Evolutionary conservation across 2,888 invertebrate genomes (phyloP), one percentile per base, ranked within the genome.

Genomic region (Amiota minor): DNA sequence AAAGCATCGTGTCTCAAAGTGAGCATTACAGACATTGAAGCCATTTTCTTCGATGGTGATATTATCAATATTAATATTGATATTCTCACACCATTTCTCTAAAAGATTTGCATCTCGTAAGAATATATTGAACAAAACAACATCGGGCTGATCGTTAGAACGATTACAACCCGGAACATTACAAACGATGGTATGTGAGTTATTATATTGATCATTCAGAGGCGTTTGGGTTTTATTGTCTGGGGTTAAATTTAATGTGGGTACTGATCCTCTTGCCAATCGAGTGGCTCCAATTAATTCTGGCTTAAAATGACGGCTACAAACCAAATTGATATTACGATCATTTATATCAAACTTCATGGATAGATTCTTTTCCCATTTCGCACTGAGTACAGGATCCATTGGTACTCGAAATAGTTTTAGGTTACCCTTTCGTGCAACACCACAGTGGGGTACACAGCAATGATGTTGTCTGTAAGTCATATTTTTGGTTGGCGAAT

Each of bases 51-150:
- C 72, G n/a, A 35, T 35, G 11, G 62, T 45, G 14, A 45, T 10
- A 62, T 78, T 78, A 20, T 80, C 78, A 1, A 79, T 79, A 75
- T 81, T 80, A 35, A 81, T 78, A 78, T 81, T 80, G 20, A 81
- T 71, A 74, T 80, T 80, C 50, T 78, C 80, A 77, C 81, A 81
- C 81, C 81, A 81, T 75, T 81, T 81, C 20, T 79, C 79, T 55
- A 81, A 79, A 23, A 81, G 76, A 70, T 81, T 79, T 47, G 78
- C 78, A 71, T 80, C 80, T 3, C 72, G 72, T 9, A 78, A 79
- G 64, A 80, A 80, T 73, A 78, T 76, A 10, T 75, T 76, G 49
- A 77, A 79, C 18, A 81, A 72, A 53, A 75, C 74, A 18, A 79
- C 72, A 50, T 74, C 72, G 6, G 68, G 50, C 0, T 72, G 70